Evolutionary conservation across 2,888 invertebrate species (phyloP).

Genomic region (Leucophora obtusa): DNA sequence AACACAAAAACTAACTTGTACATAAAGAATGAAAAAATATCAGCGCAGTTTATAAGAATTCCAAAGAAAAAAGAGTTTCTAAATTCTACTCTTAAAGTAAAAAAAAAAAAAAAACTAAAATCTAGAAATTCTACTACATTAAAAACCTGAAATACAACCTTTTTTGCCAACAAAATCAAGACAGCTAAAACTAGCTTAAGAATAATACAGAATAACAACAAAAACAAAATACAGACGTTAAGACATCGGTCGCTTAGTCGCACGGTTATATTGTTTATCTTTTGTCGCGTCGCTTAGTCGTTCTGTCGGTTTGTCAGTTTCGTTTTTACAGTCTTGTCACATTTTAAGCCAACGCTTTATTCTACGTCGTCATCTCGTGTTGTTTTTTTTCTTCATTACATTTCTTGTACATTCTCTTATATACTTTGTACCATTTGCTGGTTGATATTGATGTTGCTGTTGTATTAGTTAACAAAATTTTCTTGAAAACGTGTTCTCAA

Average conservation of each 20-base stretch:
- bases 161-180: conserved; percentile 66
- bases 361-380: conserved; percentile 40
- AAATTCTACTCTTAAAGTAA: conserved; percentile 64
- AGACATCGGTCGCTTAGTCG: conserved; percentile 47
- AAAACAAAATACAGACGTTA: conserved; percentile 35
- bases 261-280: conserved; percentile 32
- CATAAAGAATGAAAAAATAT: conserved; percentile 10
- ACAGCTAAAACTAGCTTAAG: conserved; percentile 40
- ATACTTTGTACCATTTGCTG: background rate
- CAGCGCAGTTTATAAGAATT: conserved; percentile 48
- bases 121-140: conserved; percentile 67
- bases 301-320: conserved; percentile 42
- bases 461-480: conserved; percentile 34
- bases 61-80: conserved; percentile 48
- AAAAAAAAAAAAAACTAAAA: conserved; percentile 3
- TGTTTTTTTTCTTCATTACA: conserved; percentile 37
- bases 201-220: conserved; percentile 20
- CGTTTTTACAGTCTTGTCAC: conserved; percentile 46
- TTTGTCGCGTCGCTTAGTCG: conserved; percentile 41
- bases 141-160: conserved; percentile 75
- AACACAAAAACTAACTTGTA: background rate
- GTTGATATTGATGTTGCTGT: no score
- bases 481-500: conserved; percentile 62
- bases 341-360: conserved; percentile 42
- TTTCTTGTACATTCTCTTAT: background rate